These are phyloP conservation scores for Anaspis maculata DNA, from an alignment of 2,888 invertebrate genomes.

Conservation along the genomic window DNA sequence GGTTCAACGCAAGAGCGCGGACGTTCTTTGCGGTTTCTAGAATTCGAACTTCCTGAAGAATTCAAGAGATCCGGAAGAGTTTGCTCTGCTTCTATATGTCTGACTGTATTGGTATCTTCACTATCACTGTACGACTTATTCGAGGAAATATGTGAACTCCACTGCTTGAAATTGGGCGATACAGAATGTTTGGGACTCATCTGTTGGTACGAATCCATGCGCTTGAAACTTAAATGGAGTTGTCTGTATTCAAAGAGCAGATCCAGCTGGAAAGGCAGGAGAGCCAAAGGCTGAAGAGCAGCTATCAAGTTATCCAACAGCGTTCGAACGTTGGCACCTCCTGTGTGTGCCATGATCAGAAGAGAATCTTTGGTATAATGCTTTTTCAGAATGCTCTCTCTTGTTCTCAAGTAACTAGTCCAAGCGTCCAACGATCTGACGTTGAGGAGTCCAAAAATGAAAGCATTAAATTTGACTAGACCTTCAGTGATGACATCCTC, in stretches of 20 bases:
- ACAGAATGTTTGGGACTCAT: slow-evolving; percentile 34
- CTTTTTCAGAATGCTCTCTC: slow-evolving; percentile 71
- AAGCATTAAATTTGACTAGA: slow-evolving; percentile 80
- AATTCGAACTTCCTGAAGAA: no score
- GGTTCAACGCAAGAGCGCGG: slow-evolving; percentile 67
- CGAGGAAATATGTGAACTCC: slow-evolving; percentile 47
- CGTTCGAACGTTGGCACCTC: slow-evolving; percentile 51
- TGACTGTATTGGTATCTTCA: slow-evolving; percentile 42
- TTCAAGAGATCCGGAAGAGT: slow-evolving; percentile 49
- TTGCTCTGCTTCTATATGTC: slow-evolving; percentile 37
- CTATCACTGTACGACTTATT: slow-evolving; percentile 46
- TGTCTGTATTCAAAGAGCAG: slow-evolving; percentile 71
- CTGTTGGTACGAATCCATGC: slow-evolving; percentile 47
- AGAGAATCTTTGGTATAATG: slow-evolving; percentile 73
- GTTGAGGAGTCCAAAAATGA: slow-evolving; percentile 78
- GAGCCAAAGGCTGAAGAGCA: slow-evolving; percentile 69
- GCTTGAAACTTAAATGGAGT: slow-evolving; percentile 66
- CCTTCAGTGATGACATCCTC: slow-evolving; percentile 78
- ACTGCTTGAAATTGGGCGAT: slow-evolving; percentile 27
- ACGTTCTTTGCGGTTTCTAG: slow-evolving; percentile 50
- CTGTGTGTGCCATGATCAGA: slow-evolving; percentile 53
- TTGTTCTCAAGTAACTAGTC: slow-evolving; percentile 76
- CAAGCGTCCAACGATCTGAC: slow-evolving; percentile 84
- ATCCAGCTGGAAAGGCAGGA: slow-evolving; percentile 74
- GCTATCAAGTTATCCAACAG: slow-evolving; percentile 67